phyloP scores from a whole-genome alignment of 1,140 invertebrate species.

The Harlomillsia oculata region DNA sequence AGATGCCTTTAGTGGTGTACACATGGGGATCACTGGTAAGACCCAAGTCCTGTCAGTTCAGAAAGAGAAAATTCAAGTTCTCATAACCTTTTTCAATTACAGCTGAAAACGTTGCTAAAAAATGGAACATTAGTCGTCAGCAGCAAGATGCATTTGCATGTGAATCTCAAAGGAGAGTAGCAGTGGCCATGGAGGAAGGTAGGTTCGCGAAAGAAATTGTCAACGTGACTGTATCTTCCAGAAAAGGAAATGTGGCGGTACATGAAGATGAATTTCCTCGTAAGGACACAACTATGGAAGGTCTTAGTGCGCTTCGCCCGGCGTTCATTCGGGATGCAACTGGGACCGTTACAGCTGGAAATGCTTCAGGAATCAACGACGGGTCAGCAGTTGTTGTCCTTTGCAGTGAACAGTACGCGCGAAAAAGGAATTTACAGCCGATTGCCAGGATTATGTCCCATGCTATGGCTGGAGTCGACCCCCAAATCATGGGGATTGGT shows the following conservation, averaged over 20 bases:
- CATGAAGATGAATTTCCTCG: slow-evolving; percentile 59
- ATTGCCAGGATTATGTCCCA: slow-evolving; percentile 58
- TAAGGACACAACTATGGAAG: slow-evolving; percentile 49
- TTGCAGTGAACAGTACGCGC: slow-evolving; percentile 50
- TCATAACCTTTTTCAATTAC: slow-evolving; percentile 26
- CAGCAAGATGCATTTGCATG: slow-evolving; percentile 67
- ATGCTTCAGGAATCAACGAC: slow-evolving; percentile 75
- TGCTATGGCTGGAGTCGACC: slow-evolving; percentile 58
- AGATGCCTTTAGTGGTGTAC: slow-evolving; percentile 65
- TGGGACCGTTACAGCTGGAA: slow-evolving; percentile 67
- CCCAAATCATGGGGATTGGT: slow-evolving; percentile 64
- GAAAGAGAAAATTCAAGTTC: not conserved
- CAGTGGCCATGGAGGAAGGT: slow-evolving; percentile 52
- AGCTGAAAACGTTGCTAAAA: slow-evolving; percentile 70
- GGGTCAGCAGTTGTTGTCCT: slow-evolving; percentile 72
- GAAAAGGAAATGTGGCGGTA: slow-evolving; percentile 45
- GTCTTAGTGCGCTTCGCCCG: slow-evolving; percentile 52
- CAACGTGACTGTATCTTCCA: slow-evolving; percentile 47
- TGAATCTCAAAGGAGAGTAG: slow-evolving; percentile 60
- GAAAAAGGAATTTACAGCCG: slow-evolving; percentile 44
- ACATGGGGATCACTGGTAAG: slow-evolving; percentile 78
- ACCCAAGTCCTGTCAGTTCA: not conserved
- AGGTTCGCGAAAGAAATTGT: slow-evolving; percentile 64
- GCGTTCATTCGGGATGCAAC: slow-evolving; percentile 51
- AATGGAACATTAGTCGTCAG: slow-evolving; percentile 56